Base-by-base conservation (phyloP, 2,797 vertebrate genomes). In the Aselliscus stoliczkanus region DNA sequence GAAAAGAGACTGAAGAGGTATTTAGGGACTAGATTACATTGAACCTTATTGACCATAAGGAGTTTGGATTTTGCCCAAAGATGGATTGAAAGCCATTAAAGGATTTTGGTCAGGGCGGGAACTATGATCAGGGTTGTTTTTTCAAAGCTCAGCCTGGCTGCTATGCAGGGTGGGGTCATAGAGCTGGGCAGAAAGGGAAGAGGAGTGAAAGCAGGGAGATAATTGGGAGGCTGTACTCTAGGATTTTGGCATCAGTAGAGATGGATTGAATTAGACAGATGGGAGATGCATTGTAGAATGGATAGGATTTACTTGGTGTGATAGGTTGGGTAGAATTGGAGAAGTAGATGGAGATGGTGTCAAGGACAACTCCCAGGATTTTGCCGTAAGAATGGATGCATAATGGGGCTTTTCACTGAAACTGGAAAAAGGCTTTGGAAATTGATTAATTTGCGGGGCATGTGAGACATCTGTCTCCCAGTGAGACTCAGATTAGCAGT, bases 11-110 rank as follows among this genome's bases (percentile, higher is more conserved):
- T 44, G 18, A 73, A 80, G 60, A 82, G 31, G 20, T 44, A 65
- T 73, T 85, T 47, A 96, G 76, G 75, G 54, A 56, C 20, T 13
- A 69, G 87, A 80, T 95, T 72, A 75, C 2, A 20, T 50, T 56
- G 17, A 94, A 34, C 62, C n/a, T 92, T 65, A 12, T 72, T 90
- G 90, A 58, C 80, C 18, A 34, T 34, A 52, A 96, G 73, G 77
- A 93, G 56, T 87, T 95, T 96, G 95, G 88, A 93, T 14, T 88
- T 69, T 70, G 67, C 90, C 81, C 95, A 96, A 95, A 93, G 31
- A 90, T 79, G 81, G 47, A 94, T 97, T 18, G 2, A 97, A 95
- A 97, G 62, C 92, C 90, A 96, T 96, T 90, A 96, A 93, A 88
- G 56, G 81, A 90, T 96, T 95, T 90, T 70, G 13, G 69, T 93